phyloP scores from a whole-genome alignment of 2,113 vertebrate genomes.

The Thamnaconus septentrionalis region DNA sequence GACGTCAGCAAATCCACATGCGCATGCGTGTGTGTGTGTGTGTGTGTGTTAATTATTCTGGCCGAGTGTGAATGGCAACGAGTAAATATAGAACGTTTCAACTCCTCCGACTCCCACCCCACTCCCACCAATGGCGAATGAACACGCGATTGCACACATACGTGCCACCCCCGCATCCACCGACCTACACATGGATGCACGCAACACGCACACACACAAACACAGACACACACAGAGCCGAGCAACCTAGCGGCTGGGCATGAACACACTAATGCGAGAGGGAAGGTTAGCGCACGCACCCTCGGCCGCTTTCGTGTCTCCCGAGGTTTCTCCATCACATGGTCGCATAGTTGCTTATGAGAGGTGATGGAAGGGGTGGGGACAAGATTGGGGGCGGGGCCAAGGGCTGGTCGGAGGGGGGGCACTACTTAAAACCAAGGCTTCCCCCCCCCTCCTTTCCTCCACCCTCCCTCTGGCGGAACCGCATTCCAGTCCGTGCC shows the following conservation, averaged over 20 bases:
- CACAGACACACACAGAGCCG: constrained; percentile 26
- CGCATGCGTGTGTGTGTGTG: constrained; percentile 35
- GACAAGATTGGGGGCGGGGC: neutral
- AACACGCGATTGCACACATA: constrained; percentile 48
- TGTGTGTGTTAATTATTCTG: constrained; percentile 60
- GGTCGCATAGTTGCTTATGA: constrained; percentile 56
- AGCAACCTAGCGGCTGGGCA: constrained; percentile 31
- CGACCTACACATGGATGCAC: constrained; percentile 51
- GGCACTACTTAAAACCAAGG: constrained; percentile 47
- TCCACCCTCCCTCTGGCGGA: constrained; percentile 42
- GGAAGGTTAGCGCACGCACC: constrained; percentile 25
- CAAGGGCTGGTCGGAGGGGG: constrained; percentile 18
- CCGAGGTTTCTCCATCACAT: constrained; percentile 52
- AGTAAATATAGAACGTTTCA: constrained; percentile 68
- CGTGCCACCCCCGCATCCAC: constrained; percentile 36
- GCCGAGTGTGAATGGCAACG: constrained; percentile 52
- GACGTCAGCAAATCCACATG: constrained; percentile 4
- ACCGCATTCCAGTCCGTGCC: constrained; percentile 39
- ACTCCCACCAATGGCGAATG: constrained; percentile 31
- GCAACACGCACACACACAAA: constrained; percentile 31
- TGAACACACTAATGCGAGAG: constrained; percentile 49
- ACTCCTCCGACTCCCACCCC: constrained; percentile 46
- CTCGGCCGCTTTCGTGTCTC: constrained; percentile 44
- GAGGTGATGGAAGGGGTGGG: constrained; percentile 17
- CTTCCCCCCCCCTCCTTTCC: too few species aligned